Evolutionary conservation across 2,113 vertebrate species (phyloP).

Genomic region (Genyomyrus donnyi): DNA sequence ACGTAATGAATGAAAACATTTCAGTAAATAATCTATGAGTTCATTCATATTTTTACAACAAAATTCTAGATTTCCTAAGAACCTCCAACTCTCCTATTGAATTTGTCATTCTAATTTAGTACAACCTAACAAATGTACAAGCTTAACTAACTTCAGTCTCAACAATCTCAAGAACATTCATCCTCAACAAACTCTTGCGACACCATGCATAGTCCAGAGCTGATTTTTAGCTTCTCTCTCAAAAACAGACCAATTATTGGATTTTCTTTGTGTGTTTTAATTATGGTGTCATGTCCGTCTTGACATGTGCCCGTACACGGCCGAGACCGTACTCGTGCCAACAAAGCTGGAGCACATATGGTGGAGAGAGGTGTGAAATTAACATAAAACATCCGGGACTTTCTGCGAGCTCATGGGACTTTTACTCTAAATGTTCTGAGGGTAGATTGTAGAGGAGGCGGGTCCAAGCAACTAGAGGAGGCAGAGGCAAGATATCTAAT

Average conservation of each 20-base stretch:
- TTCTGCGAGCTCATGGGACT: neutral
- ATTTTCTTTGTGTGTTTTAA: neutral
- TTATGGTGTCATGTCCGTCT: neutral
- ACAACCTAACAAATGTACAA: neutral
- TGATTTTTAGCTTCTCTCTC: neutral
- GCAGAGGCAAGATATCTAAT: no score
- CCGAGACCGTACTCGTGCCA: neutral
- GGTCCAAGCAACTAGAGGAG: no score
- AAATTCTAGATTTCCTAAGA: neutral
- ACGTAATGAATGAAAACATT: neutral
- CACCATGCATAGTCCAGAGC: neutral
- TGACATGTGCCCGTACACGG: neutral
- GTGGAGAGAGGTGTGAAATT: neutral
- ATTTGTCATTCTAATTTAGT: neutral
- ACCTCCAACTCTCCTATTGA: neutral
- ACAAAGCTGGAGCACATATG: neutral
- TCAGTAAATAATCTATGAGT: neutral
- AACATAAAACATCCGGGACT: neutral
- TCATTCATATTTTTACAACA: neutral
- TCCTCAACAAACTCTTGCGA: neutral
- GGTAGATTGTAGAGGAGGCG: no score
- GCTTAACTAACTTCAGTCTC: neutral
- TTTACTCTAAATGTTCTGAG: no score
- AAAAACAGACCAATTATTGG: neutral
- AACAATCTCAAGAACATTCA: neutral